Evolutionary conservation across 2,797 vertebrate genomes (phyloP).

Genomic region (Acipenser transmontanus): DNA sequence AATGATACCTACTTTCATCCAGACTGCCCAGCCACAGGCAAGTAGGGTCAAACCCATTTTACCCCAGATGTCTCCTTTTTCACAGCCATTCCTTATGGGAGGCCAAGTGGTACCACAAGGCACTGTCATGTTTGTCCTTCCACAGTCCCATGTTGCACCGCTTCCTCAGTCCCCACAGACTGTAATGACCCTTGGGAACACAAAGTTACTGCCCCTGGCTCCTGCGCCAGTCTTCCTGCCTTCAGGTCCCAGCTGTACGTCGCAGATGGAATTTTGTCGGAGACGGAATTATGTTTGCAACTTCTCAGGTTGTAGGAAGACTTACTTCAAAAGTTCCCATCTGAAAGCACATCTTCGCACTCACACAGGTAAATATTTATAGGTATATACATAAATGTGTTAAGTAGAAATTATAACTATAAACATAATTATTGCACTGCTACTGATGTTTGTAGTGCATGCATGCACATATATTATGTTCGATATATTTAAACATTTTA

Average conservation of each 20-base stretch:
- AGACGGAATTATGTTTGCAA: constrained; percentile 85
- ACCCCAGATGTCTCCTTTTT: constrained; percentile 52
- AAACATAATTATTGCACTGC: too few relatives aligned
- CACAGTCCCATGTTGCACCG: constrained; percentile 61
- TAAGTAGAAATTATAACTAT: too few relatives aligned
- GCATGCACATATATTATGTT: too few relatives aligned
- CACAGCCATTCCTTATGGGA: constrained; percentile 74
- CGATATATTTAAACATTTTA: too few relatives aligned
- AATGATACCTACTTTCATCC: constrained; percentile 77
- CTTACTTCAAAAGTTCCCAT: constrained; percentile 97
- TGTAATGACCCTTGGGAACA: constrained; percentile 73
- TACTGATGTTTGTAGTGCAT: too few relatives aligned
- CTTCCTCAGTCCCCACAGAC: constrained; percentile 48
- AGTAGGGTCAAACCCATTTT: constrained; percentile 63
- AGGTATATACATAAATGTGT: too few relatives aligned
- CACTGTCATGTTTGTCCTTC: constrained; percentile 86
- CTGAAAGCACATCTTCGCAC: constrained; percentile 95
- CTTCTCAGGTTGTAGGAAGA: constrained; percentile 89
- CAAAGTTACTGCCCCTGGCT: constrained; percentile 85
- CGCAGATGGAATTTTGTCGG: constrained; percentile 82
- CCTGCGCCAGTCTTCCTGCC: constrained; percentile 84
- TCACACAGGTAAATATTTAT: constrained; percentile 75
- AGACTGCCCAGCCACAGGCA: constrained; percentile 58
- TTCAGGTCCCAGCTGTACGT: constrained; percentile 59
- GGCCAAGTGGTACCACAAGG: constrained; percentile 68